Evolutionary conservation across 2,888 invertebrate species (phyloP), one percentile per base, ranked within the genome.

Genomic region (Dasysyrphus albostriatus): DNA sequence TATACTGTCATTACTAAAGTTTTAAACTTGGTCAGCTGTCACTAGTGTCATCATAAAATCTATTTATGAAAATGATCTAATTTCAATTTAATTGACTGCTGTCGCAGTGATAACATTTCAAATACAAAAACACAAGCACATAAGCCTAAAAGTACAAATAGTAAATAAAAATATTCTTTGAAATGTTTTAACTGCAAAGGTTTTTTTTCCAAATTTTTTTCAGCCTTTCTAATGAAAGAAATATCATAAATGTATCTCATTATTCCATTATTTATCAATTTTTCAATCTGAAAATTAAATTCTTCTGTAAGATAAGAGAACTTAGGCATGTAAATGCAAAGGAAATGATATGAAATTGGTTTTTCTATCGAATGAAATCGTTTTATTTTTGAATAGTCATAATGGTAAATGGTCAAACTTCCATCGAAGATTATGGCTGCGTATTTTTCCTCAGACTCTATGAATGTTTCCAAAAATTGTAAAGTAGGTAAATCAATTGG

Each of bases 251-350:
- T 54, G 0, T 54, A 9, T 8, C 34, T 6, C 56, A 56, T 56
- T 9, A n/a, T 14, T 56, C 56, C 56, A 32, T 56, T 14, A 34
- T 16, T 56, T n/a, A 56, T n/a, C 3, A 59, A 14, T 16, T 19
- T 59, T 39, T 59, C 16, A 39, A 59, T 59, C 0, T 37, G 59
- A 16, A 16, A 3, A 37, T 59, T 39, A 12, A 59, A 19, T 19
- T 39, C 37, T 1, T 59, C 37, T 10, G 59, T 59, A 2, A 59
- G 7, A 19, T 12, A 39, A 0, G 59, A 59, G 12, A 59, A 59
- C 12, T 59, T 59, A 8, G 37, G 34, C 37, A 59, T 5, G 32
- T 59, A 59, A 16, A 59, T 16, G 10, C 59, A 59, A 37, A 59
- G 3, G 2, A 39, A 2, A 16, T 59, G 16, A 5, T 19, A 4